Evolutionary conservation across 2,888 invertebrate genomes (phyloP).

Genomic region (Hecatera dysodea): DNA sequence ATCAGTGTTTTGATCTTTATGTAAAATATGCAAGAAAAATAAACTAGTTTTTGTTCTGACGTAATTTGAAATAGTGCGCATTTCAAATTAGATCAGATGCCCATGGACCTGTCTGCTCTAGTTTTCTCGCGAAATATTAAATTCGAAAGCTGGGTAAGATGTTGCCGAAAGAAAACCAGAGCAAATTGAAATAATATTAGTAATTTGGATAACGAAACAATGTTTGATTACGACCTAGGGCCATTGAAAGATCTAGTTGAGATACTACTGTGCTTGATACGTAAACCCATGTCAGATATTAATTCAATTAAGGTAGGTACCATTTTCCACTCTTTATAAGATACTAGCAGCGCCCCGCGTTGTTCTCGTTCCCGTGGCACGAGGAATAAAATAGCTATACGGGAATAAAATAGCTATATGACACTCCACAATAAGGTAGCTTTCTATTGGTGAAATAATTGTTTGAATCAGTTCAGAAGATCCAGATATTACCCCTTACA

Average conservation of each 20-base stretch:
- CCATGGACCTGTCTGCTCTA: neutral
- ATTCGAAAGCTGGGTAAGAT: constrained; percentile 1
- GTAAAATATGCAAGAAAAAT: constrained; percentile 1
- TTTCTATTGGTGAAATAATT: too few species aligned
- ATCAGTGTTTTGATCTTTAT: neutral
- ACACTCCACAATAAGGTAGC: too few species aligned
- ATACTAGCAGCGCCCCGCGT: too few species aligned
- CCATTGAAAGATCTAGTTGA: neutral
- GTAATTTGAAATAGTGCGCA: constrained; percentile 13
- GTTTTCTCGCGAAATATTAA: constrained; percentile 23
- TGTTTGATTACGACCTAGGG: neutral
- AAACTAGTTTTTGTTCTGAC: neutral
- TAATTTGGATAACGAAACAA: neutral
- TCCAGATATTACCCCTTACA: too few species aligned
- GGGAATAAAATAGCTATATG: too few species aligned
- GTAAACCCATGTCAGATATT: too few species aligned
- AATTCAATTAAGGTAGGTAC: too few species aligned
- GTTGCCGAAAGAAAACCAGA: neutral
- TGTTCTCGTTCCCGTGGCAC: too few species aligned
- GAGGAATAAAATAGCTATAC: too few species aligned
- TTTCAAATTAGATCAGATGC: constrained; percentile 10
- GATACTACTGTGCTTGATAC: too few species aligned
- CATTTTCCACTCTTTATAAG: too few species aligned
- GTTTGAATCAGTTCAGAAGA: too few species aligned
- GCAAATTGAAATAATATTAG: neutral